Base-by-base conservation (phyloP, 2,888 invertebrate species). In the Eutolmus rufibarbis region DNA sequence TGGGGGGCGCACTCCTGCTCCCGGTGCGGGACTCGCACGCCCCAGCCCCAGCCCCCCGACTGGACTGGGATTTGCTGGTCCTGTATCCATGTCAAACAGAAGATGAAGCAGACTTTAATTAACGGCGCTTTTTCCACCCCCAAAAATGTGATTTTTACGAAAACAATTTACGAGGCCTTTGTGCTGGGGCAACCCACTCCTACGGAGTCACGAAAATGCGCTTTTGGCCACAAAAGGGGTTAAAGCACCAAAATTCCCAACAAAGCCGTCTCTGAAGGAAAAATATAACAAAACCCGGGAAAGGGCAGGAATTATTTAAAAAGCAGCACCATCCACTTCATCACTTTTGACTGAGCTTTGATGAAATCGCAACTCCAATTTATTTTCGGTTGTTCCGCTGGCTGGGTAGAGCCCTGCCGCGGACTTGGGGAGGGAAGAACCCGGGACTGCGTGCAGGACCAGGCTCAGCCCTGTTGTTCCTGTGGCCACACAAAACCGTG, bases 401-500 rank as follows among this genome's bases (percentile, higher is more conserved):
- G 76, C 28, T 34, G 34, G 37, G 14, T n/a, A n/a, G 28, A n/a
- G 37, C 28, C 31, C 37, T 76, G 31, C 40, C 76, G 37, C 12
- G n/a, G 23, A 77, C 37, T 40, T 40, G 77, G 77, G 40, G 40
- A 40, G 37, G 37, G 40, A 7, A 77, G 37, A 40, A 40, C 7
- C 37, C 43, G 31, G 19, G 79, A 23, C 46, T 79, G 79, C 23
- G 31, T 74, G 84, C 74, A 87, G 86, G 86, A 57, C 74, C 81
- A 34, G 34, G 28, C 74, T 19, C 37, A 40, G 87, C 87, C 89
- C 91, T 90, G 91, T 91, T 91, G 92, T 90, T 91, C 90, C 91
- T 92, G 92, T 92, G 91, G 92, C 91, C 91, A 91, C 91, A 92
- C 92, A 92, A 87, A 91, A 92, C 92, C 92, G 92, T 92, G 92